A percentile compares a stretch with the other conserved stretches of the same genome.
These are phyloP conservation scores for Perca schrenkii DNA, from an alignment of 2,113 vertebrate species.

Conservation along the genomic window DNA sequence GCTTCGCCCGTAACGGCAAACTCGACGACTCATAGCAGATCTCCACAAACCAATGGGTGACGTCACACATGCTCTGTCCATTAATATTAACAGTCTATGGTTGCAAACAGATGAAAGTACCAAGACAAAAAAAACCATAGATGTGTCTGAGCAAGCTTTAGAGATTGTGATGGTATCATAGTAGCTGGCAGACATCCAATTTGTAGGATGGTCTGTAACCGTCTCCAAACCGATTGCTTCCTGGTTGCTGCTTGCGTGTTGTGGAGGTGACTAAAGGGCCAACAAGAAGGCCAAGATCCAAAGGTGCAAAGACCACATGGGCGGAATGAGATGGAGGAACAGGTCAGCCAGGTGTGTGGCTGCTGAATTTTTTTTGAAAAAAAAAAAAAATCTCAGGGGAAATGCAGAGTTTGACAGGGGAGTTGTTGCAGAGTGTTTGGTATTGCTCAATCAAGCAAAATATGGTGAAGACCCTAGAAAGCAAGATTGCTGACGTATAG, in stretches of 20 bases:
- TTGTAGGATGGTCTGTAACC: conserved; percentile 36
- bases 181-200: conserved; percentile 64
- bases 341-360: conserved; percentile 38
- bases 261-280: conserved; percentile 15
- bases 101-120: conserved; percentile 29
- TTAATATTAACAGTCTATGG: no score
- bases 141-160: conserved; percentile 21
- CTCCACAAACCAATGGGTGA: no score
- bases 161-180: conserved; percentile 57
- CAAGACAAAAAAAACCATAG: conserved; percentile 26
- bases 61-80: no score
- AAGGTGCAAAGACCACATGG: conserved; percentile 18
- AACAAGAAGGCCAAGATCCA: neutral
- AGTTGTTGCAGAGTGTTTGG: conserved; percentile 17
- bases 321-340: neutral
- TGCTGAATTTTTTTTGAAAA: conserved; percentile 21
- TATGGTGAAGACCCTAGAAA: neutral
- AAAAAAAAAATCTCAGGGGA: conserved; percentile 24
- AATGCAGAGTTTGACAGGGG: conserved; percentile 11
- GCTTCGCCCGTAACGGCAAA: no score
- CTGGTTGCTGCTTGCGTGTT: conserved; percentile 9
- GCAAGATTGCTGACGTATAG: conserved; percentile 11
- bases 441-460: conserved; percentile 25
- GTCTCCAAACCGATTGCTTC: conserved; percentile 24
- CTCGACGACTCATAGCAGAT: no score